These are phyloP conservation scores for Goniozus legneri DNA, from an alignment of 1,140 invertebrate species.

Conservation along the genomic window DNA sequence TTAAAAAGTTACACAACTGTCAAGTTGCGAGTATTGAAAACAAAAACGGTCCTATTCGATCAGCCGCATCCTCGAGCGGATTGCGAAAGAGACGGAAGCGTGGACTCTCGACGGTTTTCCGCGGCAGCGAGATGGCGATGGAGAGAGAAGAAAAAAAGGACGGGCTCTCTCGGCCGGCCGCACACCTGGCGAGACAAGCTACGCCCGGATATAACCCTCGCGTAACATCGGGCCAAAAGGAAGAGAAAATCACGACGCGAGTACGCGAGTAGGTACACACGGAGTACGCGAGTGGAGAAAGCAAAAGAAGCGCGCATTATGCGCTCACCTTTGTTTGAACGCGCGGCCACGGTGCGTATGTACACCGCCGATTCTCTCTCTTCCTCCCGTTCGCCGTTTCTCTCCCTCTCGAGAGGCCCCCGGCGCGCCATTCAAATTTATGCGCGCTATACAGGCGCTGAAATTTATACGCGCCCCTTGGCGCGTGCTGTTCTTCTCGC, in stretches of 20 bases:
- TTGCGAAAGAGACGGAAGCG: background rate
- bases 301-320: conserved; percentile 24
- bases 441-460: conserved; percentile 13
- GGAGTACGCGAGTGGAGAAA: conserved; percentile 25
- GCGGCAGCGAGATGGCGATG: background rate
- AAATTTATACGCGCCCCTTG: conserved; percentile 25
- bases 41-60: no score
- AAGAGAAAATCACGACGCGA: conserved; percentile 22
- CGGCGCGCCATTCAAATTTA: conserved; percentile 21
- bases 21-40: no score
- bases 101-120: background rate
- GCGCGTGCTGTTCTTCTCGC: no score
- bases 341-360: conserved; percentile 22
- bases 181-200: conserved; percentile 30
- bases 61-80: no score
- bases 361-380: background rate
- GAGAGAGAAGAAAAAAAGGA: background rate
- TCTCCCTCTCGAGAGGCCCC: conserved; percentile 11
- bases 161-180: background rate
- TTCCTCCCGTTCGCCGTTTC: background rate
- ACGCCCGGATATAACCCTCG: conserved; percentile 27
- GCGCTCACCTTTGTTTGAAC: conserved; percentile 32
- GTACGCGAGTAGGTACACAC: conserved; percentile 20
- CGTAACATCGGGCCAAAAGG: conserved; percentile 24
- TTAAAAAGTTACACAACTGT: no score